phyloP scores from a whole-genome alignment of 2,113 vertebrate genomes.

The Peromyscus leucopus region DNA sequence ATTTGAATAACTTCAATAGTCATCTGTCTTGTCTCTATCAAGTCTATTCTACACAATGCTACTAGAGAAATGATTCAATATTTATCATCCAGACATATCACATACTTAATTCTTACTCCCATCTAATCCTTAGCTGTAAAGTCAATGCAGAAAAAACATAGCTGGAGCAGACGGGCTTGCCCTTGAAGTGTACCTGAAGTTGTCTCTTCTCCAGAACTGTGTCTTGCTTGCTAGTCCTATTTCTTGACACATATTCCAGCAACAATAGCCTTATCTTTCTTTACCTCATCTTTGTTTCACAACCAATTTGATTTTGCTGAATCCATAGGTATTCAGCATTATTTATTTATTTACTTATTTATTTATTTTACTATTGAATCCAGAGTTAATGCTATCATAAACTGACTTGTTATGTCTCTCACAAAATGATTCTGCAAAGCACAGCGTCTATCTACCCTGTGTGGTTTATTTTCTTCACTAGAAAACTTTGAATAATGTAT shows the following conservation, averaged over 20 bases:
- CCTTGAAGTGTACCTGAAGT: not conserved
- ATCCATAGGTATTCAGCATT: not conserved
- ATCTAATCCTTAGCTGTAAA: not conserved
- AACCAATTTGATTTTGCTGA: not conserved
- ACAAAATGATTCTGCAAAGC: not conserved
- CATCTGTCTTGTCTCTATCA: not conserved
- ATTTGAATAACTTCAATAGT: not conserved
- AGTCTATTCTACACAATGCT: not conserved
- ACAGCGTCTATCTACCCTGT: not conserved
- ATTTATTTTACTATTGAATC: not conserved
- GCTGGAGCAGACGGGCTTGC: not conserved
- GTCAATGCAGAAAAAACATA: not conserved
- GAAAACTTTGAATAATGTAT: not conserved
- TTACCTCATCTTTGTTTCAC: not conserved
- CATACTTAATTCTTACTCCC: constrained; percentile 13
- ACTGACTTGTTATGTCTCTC: not conserved
- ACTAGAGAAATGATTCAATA: constrained; percentile 56
- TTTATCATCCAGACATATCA: constrained; percentile 47
- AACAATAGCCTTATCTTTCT: not conserved
- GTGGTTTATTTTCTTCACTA: constrained; percentile 37
- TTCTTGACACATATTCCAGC: not conserved
- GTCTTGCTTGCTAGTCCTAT: not conserved
- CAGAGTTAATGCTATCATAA: not conserved
- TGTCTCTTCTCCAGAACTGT: not conserved
- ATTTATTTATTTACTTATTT: not conserved